Evolutionary conservation across 2,888 invertebrate genomes (phyloP).

Genomic region (Cremastinae sp.): DNA sequence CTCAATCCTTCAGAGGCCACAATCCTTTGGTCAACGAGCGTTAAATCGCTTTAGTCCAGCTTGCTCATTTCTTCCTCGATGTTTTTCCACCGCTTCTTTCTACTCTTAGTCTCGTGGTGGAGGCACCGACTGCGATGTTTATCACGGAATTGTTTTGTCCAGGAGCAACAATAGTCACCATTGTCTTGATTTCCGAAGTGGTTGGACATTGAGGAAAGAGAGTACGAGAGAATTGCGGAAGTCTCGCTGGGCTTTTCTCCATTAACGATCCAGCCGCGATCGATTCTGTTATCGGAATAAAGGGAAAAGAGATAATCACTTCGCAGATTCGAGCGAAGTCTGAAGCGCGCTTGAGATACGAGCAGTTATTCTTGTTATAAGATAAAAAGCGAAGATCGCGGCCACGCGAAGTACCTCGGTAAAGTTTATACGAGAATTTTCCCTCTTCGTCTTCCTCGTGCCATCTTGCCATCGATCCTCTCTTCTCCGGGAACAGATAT

Average conservation of each 20-base stretch:
- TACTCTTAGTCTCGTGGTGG: not conserved
- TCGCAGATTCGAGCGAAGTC: conserved; percentile 12
- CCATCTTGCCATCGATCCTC: conserved; percentile 13
- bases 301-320: conserved; percentile 44
- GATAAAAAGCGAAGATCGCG: conserved; percentile 39
- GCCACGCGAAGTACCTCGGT: conserved; percentile 11
- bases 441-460: conserved; percentile 17
- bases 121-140: not conserved
- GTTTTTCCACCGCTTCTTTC: not conserved
- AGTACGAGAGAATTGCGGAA: conserved; percentile 1
- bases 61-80: not conserved
- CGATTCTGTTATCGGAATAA: conserved; percentile 38
- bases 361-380: conserved; percentile 40
- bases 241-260: conserved; percentile 28
- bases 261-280: conserved; percentile 37
- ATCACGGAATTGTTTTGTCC: conserved; percentile 22
- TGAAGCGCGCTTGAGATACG: conserved; percentile 10
- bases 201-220: not conserved
- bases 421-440: conserved; percentile 33
- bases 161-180: conserved; percentile 21
- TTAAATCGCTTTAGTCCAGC: not conserved
- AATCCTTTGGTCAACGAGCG: no score
- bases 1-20: no score
- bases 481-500: not conserved
- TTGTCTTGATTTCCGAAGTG: conserved; percentile 14